phyloP scores from a whole-genome alignment of 2,888 invertebrate genomes.

The Fragum fragum region DNA sequence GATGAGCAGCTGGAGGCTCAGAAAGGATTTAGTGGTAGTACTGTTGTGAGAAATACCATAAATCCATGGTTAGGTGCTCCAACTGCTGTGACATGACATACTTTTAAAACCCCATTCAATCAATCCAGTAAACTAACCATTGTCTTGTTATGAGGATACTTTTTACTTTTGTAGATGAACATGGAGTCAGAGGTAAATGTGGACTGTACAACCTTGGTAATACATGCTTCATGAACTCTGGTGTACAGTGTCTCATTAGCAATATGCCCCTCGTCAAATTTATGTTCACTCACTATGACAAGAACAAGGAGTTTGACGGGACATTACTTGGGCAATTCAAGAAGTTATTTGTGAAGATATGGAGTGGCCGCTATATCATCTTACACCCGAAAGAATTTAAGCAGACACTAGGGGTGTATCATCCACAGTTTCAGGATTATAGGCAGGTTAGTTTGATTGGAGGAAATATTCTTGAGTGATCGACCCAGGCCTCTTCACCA shows the following conservation, averaged over 20 bases:
- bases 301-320: slow-evolving; percentile 61
- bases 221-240: slow-evolving; percentile 96
- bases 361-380: slow-evolving; percentile 89
- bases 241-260: slow-evolving; percentile 94
- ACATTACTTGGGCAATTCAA: slow-evolving; percentile 88
- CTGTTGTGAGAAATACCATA: too few species aligned
- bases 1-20: too few species aligned
- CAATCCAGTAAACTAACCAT: too few species aligned
- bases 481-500: too few species aligned
- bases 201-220: slow-evolving; percentile 95
- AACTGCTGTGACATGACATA: too few species aligned
- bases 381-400: slow-evolving; percentile 89
- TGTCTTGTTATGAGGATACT: neutral
- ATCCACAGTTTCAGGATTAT: slow-evolving; percentile 90
- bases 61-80: too few species aligned
- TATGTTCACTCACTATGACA: slow-evolving; percentile 86
- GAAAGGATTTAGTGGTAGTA: too few species aligned
- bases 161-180: slow-evolving; percentile 70
- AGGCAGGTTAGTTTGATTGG: slow-evolving; percentile 89
- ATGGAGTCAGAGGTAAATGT: slow-evolving; percentile 88
- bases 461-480: too few species aligned
- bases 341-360: slow-evolving; percentile 88
- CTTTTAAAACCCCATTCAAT: too few species aligned
- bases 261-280: slow-evolving; percentile 89
- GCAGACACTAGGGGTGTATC: slow-evolving; percentile 89